phyloP scores from a whole-genome alignment of 2,113 vertebrate genomes.

The Lampris incognitus region DNA sequence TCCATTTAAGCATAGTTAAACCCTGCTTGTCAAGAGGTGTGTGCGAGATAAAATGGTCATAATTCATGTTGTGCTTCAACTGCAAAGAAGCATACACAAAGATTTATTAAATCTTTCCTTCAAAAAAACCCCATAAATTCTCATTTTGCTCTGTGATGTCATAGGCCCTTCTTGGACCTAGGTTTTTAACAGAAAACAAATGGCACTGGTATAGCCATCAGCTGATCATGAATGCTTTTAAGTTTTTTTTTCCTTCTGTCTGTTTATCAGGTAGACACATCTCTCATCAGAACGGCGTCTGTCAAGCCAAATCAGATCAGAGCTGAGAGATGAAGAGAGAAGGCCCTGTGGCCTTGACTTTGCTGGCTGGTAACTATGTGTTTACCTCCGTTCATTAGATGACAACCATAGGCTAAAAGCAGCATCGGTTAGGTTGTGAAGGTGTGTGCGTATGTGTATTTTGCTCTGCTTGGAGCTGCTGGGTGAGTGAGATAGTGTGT shows the following conservation, averaged over 20 bases:
- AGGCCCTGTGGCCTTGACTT: constrained; percentile 33
- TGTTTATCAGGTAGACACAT: constrained; percentile 47
- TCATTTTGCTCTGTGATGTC: background rate
- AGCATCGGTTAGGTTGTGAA: constrained; percentile 11
- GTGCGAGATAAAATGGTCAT: no score
- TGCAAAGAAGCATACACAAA: background rate
- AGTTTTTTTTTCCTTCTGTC: constrained; percentile 63
- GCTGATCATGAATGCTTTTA: constrained; percentile 64
- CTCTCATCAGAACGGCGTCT: constrained; percentile 32
- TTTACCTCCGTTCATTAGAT: constrained; percentile 43
- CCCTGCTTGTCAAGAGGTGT: no score
- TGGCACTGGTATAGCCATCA: constrained; percentile 29
- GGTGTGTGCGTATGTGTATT: background rate
- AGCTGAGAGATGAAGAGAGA: constrained; percentile 1
- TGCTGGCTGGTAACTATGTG: constrained; percentile 40
- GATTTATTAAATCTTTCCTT: constrained; percentile 4
- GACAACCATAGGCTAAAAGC: constrained; percentile 22
- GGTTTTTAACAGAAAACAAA: constrained; percentile 42
- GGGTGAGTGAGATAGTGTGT: constrained; percentile 20
- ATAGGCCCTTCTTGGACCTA: background rate
- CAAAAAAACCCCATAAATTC: constrained; percentile 11
- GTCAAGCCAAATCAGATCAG: constrained; percentile 33
- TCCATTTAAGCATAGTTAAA: no score
- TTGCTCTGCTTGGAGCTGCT: background rate
- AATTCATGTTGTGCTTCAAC: no score